phyloP scores from a whole-genome alignment of 2,113 vertebrate species.

The Cettia cetti region DNA sequence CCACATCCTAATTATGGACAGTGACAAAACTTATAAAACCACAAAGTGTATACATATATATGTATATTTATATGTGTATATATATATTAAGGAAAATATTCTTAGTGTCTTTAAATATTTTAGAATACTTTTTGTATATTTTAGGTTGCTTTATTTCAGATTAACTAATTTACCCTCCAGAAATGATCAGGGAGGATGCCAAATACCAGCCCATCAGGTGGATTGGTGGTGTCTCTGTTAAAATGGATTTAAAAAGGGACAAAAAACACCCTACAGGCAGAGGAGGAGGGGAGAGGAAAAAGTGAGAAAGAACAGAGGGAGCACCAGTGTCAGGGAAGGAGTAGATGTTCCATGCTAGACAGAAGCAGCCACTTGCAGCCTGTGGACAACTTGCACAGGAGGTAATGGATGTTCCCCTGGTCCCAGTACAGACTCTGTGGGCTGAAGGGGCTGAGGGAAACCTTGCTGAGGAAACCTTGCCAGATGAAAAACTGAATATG shows the following conservation, averaged over 20 bases:
- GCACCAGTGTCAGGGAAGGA: not conserved
- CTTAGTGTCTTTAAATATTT: not conserved
- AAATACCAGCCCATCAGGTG: not conserved
- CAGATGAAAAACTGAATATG: not conserved
- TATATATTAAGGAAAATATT: not conserved
- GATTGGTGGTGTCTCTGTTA: not conserved
- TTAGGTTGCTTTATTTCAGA: not conserved
- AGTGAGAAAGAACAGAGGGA: not conserved
- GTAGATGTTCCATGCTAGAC: not conserved
- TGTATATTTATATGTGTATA: too few relatives aligned
- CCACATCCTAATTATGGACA: not conserved
- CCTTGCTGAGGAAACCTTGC: not conserved
- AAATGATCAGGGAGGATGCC: not conserved
- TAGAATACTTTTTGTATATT: not conserved
- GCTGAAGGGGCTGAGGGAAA: not conserved
- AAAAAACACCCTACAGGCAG: not conserved
- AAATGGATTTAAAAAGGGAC: not conserved
- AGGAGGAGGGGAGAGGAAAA: not conserved
- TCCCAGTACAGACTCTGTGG: not conserved
- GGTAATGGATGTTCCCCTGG: not conserved
- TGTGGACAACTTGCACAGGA: not conserved
- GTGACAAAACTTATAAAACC: not conserved
- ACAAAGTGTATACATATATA: not conserved
- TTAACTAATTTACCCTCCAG: not conserved
- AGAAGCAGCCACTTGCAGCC: not conserved